Conservation (phyloP, 2,888 invertebrate genomes). For the Ditula angustiorana region DNA sequence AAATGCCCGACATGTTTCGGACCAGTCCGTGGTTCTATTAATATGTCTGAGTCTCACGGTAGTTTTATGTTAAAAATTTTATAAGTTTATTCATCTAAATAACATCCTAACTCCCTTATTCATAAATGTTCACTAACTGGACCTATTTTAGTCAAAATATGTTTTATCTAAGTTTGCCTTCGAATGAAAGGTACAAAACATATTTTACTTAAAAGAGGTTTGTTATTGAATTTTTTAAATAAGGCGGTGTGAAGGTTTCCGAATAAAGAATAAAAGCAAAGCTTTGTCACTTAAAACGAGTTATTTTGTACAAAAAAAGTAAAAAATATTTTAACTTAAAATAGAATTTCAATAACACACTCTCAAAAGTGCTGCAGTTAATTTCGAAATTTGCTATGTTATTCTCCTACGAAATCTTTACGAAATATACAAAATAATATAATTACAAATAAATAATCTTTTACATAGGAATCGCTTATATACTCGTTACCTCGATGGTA, state of each 20-base stretch:
- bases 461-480: conserved; percentile 71
- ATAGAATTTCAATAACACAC: conserved; percentile 22
- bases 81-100: too few relatives aligned
- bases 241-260: neutral
- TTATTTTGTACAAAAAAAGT: neutral
- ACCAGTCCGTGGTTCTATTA: too few relatives aligned
- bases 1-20: too few relatives aligned
- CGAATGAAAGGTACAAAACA: too few relatives aligned
- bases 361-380: conserved; percentile 10
- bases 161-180: too few relatives aligned
- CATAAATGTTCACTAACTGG: too few relatives aligned
- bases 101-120: too few relatives aligned
- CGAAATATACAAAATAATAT: conserved; percentile 76
- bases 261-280: neutral
- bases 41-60: too few relatives aligned
- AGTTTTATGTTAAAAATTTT: too few relatives aligned
- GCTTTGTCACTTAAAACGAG: neutral
- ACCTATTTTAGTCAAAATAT: too few relatives aligned
- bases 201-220: too few relatives aligned
- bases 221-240: too few relatives aligned
- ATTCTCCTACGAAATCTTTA: conserved; percentile 68
- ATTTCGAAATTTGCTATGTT: conserved; percentile 42
- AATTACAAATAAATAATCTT: conserved; percentile 83
- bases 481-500: conserved; percentile 58
- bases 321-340: conserved; percentile 34